Base-by-base conservation (phyloP, 2,113 vertebrate genomes). In the Acrocephalus arundinaceus region DNA sequence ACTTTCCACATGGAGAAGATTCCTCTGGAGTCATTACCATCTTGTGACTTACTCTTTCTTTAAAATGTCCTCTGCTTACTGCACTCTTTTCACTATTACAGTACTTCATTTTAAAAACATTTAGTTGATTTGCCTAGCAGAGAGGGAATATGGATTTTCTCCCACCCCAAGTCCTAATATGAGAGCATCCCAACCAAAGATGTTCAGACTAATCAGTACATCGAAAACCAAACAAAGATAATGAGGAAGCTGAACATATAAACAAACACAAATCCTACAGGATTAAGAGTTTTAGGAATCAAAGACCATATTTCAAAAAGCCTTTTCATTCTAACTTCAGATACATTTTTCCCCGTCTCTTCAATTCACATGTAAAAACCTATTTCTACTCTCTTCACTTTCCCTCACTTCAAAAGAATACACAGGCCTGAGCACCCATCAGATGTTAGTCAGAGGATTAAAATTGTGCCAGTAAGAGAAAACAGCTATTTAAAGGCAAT, bases 191-290 rank as follows among this genome's bases (percentile, higher is more conserved):
- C 85, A 89, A 20, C 9, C 59, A 67, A 88, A 92, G 52, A 65
- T 17, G 30, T 27, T 23, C 51, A 79, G 66, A 68, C 54, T 91
- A 35, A 87, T 58, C 77, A 80, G 72, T 22, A 58, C 1, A 8
- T 46, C 35, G 27, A 41, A 93, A 96, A 35, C 67, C 39, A 97
- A 96, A 94, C 77, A 89, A 88, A 95, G 78, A 91, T 84, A 84
- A 92, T 74, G 45, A 74, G 65, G 76, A 93, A 81, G 61, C 59
- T 33, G 37, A 83, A 86, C n/a, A 67, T 41, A 90, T 75, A 96
- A 97, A 93, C 93, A 91, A 79, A 81, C 20, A 66, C 11, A 85
- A 97, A 95, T 92, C 65, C 82, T 78, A 63, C 52, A 67, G 52
- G 72, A 94, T 96, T 93, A 94, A 84, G 49, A 92, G 17, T 33